phyloP scores from a whole-genome alignment of 2,888 invertebrate genomes.

The Tinea trinotella region DNA sequence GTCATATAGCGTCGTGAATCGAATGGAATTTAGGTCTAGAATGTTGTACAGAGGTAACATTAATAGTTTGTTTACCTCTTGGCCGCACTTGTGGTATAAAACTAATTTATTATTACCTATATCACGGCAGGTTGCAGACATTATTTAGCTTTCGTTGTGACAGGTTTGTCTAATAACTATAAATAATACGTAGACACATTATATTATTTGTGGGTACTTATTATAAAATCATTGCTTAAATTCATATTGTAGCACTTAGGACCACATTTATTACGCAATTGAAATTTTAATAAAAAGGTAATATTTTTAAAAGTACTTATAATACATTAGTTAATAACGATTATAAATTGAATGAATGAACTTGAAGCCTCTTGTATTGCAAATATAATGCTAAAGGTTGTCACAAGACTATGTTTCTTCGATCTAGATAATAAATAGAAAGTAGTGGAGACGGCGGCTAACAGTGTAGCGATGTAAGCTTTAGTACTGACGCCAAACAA shows the following conservation, averaged over 20 bases:
- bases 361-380: neutral
- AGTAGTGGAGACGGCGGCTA: slow-evolving; percentile 18
- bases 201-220: no score
- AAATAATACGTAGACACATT: no score
- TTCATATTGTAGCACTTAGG: no score
- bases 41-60: slow-evolving; percentile 7
- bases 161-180: neutral
- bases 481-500: neutral
- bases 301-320: no score
- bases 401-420: slow-evolving; percentile 21
- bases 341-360: no score
- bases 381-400: slow-evolving; percentile 16
- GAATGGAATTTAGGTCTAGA: slow-evolving; percentile 6
- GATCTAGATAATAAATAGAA: slow-evolving; percentile 26
- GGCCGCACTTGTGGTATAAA: neutral
- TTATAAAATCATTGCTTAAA: no score
- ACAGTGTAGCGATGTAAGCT: slow-evolving; percentile 13
- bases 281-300: no score
- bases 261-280: no score
- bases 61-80: slow-evolving; percentile 17
- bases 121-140: neutral
- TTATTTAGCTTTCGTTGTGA: neutral
- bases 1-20: slow-evolving; percentile 7
- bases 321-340: no score
- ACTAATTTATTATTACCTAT: slow-evolving; percentile 4